Conservation (phyloP, 1,140 invertebrate species). For the Eciton burchellii region DNA sequence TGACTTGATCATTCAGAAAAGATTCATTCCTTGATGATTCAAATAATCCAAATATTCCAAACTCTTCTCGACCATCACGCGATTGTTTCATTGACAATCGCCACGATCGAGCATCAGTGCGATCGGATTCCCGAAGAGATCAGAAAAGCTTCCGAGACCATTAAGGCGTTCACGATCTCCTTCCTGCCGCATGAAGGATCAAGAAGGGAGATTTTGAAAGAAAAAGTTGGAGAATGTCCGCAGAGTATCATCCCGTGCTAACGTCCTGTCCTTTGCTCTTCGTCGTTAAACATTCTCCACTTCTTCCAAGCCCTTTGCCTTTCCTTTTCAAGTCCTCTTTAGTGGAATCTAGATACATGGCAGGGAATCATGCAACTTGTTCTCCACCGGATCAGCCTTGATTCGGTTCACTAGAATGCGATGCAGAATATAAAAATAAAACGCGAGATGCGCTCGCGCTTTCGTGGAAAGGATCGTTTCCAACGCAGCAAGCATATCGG, state of each 20-base stretch:
- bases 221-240: slow-evolving; percentile 74
- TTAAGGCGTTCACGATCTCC: slow-evolving; percentile 79
- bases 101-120: slow-evolving; percentile 18
- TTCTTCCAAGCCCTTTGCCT: slow-evolving; percentile 52
- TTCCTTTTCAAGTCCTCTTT: slow-evolving; percentile 17
- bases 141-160: slow-evolving; percentile 77
- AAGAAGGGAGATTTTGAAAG: slow-evolving; percentile 76
- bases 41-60: neutral
- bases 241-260: slow-evolving; percentile 72
- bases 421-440: neutral
- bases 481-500: neutral
- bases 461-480: neutral
- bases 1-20: slow-evolving; percentile 2
- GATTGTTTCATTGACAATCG: slow-evolving; percentile 30
- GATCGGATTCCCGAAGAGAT: slow-evolving; percentile 18
- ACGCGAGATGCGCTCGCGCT: too few relatives aligned
- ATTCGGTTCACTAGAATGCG: slow-evolving; percentile 57
- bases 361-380: slow-evolving; percentile 59
- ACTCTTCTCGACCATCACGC: slow-evolving; percentile 4
- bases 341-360: slow-evolving; percentile 2
- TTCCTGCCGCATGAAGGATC: slow-evolving; percentile 76
- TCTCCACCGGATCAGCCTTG: slow-evolving; percentile 50
- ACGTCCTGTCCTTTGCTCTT: neutral
- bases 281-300: slow-evolving; percentile 1
- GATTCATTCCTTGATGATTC: neutral